Base-by-base conservation (phyloP, 30 jellyfish, hydroid and myxozoan genomes). In the Aurelia sp. region DNA sequence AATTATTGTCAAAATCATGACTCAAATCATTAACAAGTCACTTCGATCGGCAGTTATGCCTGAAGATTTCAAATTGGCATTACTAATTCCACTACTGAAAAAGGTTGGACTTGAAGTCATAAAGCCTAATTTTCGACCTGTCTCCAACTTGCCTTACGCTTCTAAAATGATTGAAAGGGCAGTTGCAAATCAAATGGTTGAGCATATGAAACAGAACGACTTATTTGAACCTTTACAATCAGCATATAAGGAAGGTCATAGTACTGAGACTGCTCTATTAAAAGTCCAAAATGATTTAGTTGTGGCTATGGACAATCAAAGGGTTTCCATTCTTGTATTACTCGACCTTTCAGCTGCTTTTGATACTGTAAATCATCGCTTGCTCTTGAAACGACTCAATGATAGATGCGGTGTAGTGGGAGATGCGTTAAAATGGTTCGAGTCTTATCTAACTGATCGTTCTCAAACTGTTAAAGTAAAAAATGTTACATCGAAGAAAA, bases 301-400 rank as follows among this genome's bases (percentile, higher is more conserved):
- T 5, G 73, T 52, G 57, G 75, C 94, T 48, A 66, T 69, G 79
- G 76, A 82, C 60, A 72, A 61, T 62, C 83, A 84, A 19, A 62
- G 41, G 58, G 87, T 64, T 72, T 72, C 81, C 62, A 73, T 84
- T 72, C 82, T 59, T 23, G 63, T 74, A 59, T 74, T 84, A 20
- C 87, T 84, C 63, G 88, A 84, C 74, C 81, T 60, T 35, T 71
- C 88, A 18, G 82, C 93, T 71, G 93, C 93, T 47, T 71, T 84
- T 64, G 74, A 84, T 55, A 72, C 88, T 58, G 83, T 72, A 73
- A 63, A 84, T 73, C 86, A 82, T 60, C 52, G 74, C 20, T 37
- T 84, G 73, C 77, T 84, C 65, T 82, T 73, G 76, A 71, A 62
- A 71, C 81, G 93, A 50, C 82, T 84, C 4, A 57, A 60, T 8